Percentiles rank a stretch among this genome's conserved stretches.
Conservation (phyloP, 2,888 invertebrate genomes). For the Drosophila putrida region DNA sequence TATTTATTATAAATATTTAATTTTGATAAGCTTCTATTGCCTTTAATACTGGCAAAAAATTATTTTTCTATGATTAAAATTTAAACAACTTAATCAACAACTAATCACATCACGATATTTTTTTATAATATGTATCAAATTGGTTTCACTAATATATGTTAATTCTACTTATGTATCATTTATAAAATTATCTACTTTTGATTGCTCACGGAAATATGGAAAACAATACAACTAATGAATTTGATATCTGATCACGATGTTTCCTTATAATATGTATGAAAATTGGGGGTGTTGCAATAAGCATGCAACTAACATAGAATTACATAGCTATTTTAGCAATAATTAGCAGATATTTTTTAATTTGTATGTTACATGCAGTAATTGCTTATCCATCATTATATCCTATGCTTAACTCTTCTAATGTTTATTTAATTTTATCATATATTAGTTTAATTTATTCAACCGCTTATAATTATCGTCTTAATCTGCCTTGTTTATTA, state of each 20-base stretch:
- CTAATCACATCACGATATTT: not conserved
- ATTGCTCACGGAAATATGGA: not conserved
- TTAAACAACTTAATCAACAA: not conserved
- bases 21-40: not conserved
- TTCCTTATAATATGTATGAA: not conserved
- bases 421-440: no score
- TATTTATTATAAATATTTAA: not conserved
- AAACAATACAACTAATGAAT: slow-evolving; percentile 3
- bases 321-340: not conserved
- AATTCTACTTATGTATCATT: not conserved
- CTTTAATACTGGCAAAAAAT: not conserved
- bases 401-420: no score
- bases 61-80: not conserved
- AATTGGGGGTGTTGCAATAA: slow-evolving; percentile 2
- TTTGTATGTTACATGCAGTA: not conserved
- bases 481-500: no score
- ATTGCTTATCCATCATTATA: no score
- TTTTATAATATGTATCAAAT: not conserved
- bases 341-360: not conserved
- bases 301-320: slow-evolving; percentile 9
- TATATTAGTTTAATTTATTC: no score
- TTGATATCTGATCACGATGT: not conserved
- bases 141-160: not conserved
- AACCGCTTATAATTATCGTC: no score
- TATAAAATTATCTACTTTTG: not conserved